A percentile compares a stretch with the other conserved stretches of the same genome.
Conservation (phyloP, 2,888 invertebrate species). For the Drosophila imparisetae region DNA sequence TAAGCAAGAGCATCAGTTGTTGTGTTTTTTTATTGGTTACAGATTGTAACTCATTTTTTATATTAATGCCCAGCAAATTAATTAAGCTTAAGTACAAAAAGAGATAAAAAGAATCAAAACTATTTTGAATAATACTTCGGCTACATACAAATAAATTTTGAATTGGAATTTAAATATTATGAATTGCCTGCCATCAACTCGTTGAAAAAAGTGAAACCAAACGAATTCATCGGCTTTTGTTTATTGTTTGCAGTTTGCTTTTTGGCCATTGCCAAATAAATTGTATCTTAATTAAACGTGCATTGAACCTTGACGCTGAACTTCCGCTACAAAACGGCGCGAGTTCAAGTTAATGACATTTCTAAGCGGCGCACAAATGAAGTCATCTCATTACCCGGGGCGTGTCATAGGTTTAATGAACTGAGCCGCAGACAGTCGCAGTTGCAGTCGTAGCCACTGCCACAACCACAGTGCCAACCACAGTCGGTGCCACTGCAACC, state of each 20-base stretch:
- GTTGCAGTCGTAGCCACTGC: constrained; percentile 6
- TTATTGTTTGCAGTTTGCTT: constrained; percentile 7
- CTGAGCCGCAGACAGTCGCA: constrained; percentile 35
- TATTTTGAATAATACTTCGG: not conserved
- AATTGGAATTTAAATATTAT: constrained; percentile 10
- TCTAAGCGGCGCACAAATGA: constrained; percentile 63
- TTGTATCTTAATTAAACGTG: constrained; percentile 58
- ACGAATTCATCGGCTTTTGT: constrained; percentile 14
- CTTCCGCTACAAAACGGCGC: constrained; percentile 53
- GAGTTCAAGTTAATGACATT: constrained; percentile 76
- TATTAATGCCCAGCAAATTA: not conserved
- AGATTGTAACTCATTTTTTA: not conserved
- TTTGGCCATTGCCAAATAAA: constrained; percentile 36
- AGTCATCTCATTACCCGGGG: constrained; percentile 63
- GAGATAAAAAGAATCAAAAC: not conserved
- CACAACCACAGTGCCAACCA: constrained; percentile 15
- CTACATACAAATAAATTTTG: not conserved
- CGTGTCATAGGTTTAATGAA: constrained; percentile 72
- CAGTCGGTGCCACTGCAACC: constrained; percentile 26
- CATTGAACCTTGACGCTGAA: constrained; percentile 60
- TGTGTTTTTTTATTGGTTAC: not conserved
- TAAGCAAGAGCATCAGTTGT: not conserved
- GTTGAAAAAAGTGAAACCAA: constrained; percentile 6
- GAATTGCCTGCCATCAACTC: constrained; percentile 15
- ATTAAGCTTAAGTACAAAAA: not conserved